Percentiles rank a stretch among this genome's conserved stretches.
Conservation (phyloP, 2,888 invertebrate genomes). For the Microctonus aethiopoides region DNA sequence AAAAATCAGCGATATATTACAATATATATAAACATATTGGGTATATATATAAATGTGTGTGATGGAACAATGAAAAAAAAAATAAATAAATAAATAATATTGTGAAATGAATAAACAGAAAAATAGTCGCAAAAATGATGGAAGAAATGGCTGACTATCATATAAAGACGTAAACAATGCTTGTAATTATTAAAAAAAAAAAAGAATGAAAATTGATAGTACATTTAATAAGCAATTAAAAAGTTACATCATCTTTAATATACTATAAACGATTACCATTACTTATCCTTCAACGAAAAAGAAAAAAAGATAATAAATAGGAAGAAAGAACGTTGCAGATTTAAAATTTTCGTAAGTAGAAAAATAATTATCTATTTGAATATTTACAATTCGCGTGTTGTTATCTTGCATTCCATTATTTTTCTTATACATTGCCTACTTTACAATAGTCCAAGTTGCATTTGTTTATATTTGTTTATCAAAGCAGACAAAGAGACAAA, state of each 20-base stretch:
- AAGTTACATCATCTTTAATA: conserved; percentile 65
- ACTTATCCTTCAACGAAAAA: conserved; percentile 53
- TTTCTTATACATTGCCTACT: no score
- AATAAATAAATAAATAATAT: no score
- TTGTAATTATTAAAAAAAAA: conserved; percentile 62
- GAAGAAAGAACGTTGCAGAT: conserved; percentile 54
- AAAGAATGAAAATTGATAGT: conserved; percentile 60
- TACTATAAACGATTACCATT: conserved; percentile 58
- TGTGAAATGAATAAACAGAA: background rate
- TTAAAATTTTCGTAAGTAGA: conserved; percentile 44
- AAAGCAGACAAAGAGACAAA: conserved; percentile 49
- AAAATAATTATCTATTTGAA: conserved; percentile 46
- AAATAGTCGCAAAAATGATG: background rate
- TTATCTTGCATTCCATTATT: no score
- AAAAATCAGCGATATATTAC: background rate
- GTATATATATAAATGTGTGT: background rate
- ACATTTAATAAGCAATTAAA: conserved; percentile 65
- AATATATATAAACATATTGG: background rate
- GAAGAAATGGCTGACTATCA: conserved; percentile 34
- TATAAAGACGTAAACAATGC: conserved; percentile 65
- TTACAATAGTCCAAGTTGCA: no score
- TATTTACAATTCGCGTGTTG: conserved; percentile 22
- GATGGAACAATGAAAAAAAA: background rate
- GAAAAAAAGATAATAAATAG: conserved; percentile 46
- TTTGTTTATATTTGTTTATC: conserved; percentile 62